Evolutionary conservation across 2,797 vertebrate species (phyloP).

Genomic region (Poeciliopsis paucimaculata): DNA sequence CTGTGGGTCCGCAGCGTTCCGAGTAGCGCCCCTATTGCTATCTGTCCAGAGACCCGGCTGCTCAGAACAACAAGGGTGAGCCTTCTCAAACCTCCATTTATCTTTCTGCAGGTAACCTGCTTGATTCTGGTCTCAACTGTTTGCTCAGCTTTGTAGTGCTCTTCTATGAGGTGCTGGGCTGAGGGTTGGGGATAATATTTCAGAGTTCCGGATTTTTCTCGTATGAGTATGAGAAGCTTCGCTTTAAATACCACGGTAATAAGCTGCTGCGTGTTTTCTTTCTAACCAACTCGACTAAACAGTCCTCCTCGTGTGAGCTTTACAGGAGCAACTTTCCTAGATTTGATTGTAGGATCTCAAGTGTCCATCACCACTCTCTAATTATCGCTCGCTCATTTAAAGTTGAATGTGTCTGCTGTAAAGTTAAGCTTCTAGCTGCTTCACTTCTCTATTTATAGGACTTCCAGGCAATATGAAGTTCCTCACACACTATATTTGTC

Average conservation of each 20-base stretch:
- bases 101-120: constrained; percentile 37
- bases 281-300: not conserved
- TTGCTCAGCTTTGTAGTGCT: constrained; percentile 19
- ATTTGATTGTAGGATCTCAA: constrained; percentile 37
- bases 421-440: constrained; percentile 17
- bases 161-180: not conserved
- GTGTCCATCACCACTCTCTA: constrained; percentile 36
- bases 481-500: not conserved
- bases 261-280: not conserved
- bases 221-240: constrained; percentile 4
- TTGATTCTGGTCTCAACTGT: constrained; percentile 13
- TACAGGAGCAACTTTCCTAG: constrained; percentile 10
- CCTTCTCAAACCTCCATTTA: constrained; percentile 46
- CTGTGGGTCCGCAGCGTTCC: constrained; percentile 74
- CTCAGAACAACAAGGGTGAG: constrained; percentile 74
- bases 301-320: not conserved
- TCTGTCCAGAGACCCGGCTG: constrained; percentile 55
- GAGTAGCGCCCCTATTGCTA: constrained; percentile 63
- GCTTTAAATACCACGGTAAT: not conserved
- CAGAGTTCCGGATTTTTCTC: constrained; percentile 43
- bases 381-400: constrained; percentile 16
- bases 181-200: constrained; percentile 19
- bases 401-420: constrained; percentile 6
- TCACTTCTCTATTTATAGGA: not conserved
- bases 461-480: not conserved